A percentile compares a stretch with the other conserved stretches of the same genome.
Conservation (phyloP, 2,797 vertebrate species). For the Hirundo rustica region DNA sequence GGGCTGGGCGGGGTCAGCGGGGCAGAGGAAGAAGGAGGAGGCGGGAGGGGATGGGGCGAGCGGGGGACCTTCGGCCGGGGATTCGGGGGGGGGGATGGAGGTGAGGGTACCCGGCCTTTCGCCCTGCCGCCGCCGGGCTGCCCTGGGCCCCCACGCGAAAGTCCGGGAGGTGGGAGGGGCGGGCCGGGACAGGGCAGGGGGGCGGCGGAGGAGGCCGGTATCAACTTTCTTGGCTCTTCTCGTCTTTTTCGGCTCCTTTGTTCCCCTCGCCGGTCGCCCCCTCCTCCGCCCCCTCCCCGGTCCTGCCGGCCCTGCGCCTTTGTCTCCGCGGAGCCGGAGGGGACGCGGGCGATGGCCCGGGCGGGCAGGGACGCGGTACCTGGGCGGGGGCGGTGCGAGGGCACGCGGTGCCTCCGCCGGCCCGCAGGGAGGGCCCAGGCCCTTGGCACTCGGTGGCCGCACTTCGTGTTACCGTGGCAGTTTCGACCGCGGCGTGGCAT, state of each 20-base stretch:
- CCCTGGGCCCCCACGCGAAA: background rate
- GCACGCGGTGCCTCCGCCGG: background rate
- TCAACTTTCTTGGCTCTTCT: slow-evolving; percentile 9
- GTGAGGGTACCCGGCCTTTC: background rate
- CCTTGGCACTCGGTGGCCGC: background rate
- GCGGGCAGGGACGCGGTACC: background rate
- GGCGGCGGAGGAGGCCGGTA: background rate
- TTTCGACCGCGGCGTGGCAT: background rate
- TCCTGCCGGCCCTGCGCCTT: background rate
- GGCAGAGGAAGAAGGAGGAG: background rate
- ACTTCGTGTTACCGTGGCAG: background rate
- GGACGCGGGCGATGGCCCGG: background rate
- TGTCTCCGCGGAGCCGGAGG: background rate
- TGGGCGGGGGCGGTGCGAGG: background rate
- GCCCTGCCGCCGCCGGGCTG: no score
- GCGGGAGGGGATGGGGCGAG: background rate
- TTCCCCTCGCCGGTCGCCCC: background rate
- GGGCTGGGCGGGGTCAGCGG: background rate
- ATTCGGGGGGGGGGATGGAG: background rate
- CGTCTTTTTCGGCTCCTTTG: background rate
- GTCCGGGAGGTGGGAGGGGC: background rate
- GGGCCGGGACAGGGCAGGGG: background rate
- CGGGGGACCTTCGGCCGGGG: no score
- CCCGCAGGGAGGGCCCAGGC: background rate
- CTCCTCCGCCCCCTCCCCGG: background rate